Conservation (phyloP, 1,140 invertebrate species). For the Drosophila kohkoa region DNA sequence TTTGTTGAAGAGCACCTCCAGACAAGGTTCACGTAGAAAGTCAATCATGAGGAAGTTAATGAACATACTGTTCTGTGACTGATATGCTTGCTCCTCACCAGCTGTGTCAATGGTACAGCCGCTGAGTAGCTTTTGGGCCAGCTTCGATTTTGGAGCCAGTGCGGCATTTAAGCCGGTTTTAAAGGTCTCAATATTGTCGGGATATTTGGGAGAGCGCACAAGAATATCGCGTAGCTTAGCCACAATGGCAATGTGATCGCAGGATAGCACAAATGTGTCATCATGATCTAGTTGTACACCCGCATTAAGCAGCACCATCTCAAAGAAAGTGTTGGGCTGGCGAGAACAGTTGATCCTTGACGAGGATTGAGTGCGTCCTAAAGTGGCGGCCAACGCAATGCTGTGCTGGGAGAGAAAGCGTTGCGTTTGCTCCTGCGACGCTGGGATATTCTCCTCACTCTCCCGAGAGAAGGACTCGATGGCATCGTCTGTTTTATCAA, state of each 20-base stretch:
- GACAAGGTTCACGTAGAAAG: slow-evolving; percentile 81
- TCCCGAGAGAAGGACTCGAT: slow-evolving; percentile 34
- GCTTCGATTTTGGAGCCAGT: slow-evolving; percentile 74
- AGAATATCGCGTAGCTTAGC: slow-evolving; percentile 70
- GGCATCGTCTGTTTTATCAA: slow-evolving; percentile 40
- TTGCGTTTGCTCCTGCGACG: slow-evolving; percentile 78
- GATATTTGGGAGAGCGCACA: slow-evolving; percentile 61
- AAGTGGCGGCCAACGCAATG: slow-evolving; percentile 62
- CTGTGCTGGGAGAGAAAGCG: slow-evolving; percentile 82
- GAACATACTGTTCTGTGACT: slow-evolving; percentile 85
- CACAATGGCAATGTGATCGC: slow-evolving; percentile 80
- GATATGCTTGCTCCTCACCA: slow-evolving; percentile 68
- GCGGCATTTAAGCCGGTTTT: slow-evolving; percentile 79
- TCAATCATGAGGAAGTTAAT: slow-evolving; percentile 85
- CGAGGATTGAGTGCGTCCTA: slow-evolving; percentile 75
- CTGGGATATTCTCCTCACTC: slow-evolving; percentile 79
- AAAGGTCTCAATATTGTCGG: slow-evolving; percentile 80
- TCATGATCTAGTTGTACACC: slow-evolving; percentile 72
- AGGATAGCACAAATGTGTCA: slow-evolving; percentile 71
- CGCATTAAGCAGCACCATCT: slow-evolving; percentile 70
- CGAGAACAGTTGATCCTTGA: slow-evolving; percentile 54
- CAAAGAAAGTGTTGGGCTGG: slow-evolving; percentile 79
- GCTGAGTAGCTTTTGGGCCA: slow-evolving; percentile 81
- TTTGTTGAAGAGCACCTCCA: slow-evolving; percentile 84
- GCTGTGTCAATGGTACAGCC: slow-evolving; percentile 74